Evolutionary conservation across 2,797 vertebrate species (phyloP).

Genomic region (Microhierax caerulescens): DNA sequence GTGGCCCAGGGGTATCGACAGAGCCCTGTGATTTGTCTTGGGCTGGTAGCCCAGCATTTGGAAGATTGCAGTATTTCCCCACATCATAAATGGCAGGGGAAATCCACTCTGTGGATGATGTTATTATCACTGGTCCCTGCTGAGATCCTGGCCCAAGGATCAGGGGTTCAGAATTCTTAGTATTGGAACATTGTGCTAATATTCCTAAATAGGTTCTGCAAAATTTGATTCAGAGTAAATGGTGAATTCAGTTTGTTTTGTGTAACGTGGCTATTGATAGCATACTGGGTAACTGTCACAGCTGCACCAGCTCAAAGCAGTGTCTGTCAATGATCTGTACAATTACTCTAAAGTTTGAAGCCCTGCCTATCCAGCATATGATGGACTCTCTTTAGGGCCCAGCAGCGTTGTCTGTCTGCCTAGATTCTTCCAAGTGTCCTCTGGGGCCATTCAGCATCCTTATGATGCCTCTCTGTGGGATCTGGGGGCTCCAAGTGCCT

Average conservation of each 20-base stretch:
- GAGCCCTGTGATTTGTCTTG: not conserved
- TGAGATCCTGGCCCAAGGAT: not conserved
- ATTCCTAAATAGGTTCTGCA: not conserved
- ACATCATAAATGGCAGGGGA: not conserved
- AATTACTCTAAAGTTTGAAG: no score
- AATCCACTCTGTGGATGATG: not conserved
- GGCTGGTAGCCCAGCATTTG: not conserved
- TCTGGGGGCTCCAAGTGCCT: no score
- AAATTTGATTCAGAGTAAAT: not conserved
- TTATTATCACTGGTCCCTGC: not conserved
- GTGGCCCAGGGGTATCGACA: not conserved
- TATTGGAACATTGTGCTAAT: not conserved
- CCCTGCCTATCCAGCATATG: no score
- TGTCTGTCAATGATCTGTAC: no score
- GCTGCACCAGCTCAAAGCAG: no score
- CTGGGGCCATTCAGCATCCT: no score
- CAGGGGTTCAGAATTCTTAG: not conserved
- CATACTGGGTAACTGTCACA: not conserved
- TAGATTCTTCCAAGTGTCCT: no score
- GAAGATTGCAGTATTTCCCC: not conserved
- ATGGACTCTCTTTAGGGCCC: no score
- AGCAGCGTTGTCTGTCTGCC: no score
- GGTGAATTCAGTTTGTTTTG: not conserved
- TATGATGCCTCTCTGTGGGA: no score
- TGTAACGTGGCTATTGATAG: not conserved